A percentile compares a stretch with the other conserved stretches of the same genome.
phyloP scores from a whole-genome alignment of 2,888 invertebrate genomes.

The Orchesellides sinensis region DNA sequence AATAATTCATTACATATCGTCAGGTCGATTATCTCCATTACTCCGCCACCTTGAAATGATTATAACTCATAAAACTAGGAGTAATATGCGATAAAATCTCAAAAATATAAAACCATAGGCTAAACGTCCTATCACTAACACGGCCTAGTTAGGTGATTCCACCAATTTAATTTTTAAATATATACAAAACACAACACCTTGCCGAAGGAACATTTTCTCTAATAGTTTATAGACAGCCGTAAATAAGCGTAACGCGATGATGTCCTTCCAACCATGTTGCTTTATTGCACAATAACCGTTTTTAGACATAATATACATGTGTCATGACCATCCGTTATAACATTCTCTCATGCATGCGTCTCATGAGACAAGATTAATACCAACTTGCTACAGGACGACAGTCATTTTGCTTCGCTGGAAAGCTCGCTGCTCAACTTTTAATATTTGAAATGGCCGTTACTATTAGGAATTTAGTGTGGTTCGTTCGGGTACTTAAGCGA shows the following conservation, averaged over 20 bases:
- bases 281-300: not conserved
- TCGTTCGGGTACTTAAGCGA: not conserved
- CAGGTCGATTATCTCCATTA: conserved; percentile 3
- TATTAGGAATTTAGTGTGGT: not conserved
- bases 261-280: not conserved
- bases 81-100: not conserved
- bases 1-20: conserved; percentile 10
- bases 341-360: conserved; percentile 52
- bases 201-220: too few relatives aligned
- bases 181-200: too few relatives aligned
- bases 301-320: conserved; percentile 22
- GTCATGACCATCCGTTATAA: conserved; percentile 49
- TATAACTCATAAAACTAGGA: not conserved
- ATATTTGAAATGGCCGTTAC: conserved; percentile 40
- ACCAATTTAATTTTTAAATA: too few relatives aligned
- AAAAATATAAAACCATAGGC: too few relatives aligned
- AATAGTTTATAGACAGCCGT: too few relatives aligned
- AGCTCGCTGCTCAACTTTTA: conserved; percentile 7
- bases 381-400: conserved; percentile 34
- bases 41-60: not conserved
- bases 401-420: conserved; percentile 27
- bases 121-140: too few relatives aligned
- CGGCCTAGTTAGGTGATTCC: too few relatives aligned
- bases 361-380: conserved; percentile 56
- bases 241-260: too few relatives aligned